Conservation (phyloP, 2,888 invertebrate genomes). For the Dasypolia templi region DNA sequence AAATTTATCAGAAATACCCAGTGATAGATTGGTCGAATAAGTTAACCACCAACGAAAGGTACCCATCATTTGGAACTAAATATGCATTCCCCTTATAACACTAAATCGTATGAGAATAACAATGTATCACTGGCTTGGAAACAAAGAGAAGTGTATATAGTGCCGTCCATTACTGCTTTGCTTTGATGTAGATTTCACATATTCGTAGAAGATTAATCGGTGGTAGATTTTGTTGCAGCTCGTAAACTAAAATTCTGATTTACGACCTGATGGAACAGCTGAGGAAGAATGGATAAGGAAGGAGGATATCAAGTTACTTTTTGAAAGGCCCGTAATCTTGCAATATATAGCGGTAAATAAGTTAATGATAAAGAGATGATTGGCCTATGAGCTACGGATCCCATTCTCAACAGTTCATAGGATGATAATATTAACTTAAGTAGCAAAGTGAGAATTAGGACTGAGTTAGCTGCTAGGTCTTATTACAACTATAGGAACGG, state of each 20-base stretch:
- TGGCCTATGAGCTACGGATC: background rate
- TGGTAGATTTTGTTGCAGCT: background rate
- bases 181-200: constrained; percentile 43
- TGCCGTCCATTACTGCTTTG: constrained; percentile 15
- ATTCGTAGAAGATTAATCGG: constrained; percentile 39
- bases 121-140: constrained; percentile 17
- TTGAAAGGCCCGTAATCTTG: background rate
- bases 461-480: constrained; percentile 9
- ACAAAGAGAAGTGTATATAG: constrained; percentile 57
- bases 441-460: background rate
- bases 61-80: constrained; percentile 9
- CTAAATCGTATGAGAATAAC: constrained; percentile 33
- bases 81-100: constrained; percentile 10
- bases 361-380: background rate
- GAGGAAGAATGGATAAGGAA: background rate
- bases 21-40: background rate
- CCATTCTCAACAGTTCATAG: background rate
- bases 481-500: constrained; percentile 35
- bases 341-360: too few relatives aligned
- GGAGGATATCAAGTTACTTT: background rate
- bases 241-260: constrained; percentile 24
- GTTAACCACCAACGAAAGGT: background rate
- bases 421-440: background rate
- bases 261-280: background rate
- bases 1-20: background rate